Conservation (phyloP, 2,888 invertebrate genomes). For the Spodoptera picta region DNA sequence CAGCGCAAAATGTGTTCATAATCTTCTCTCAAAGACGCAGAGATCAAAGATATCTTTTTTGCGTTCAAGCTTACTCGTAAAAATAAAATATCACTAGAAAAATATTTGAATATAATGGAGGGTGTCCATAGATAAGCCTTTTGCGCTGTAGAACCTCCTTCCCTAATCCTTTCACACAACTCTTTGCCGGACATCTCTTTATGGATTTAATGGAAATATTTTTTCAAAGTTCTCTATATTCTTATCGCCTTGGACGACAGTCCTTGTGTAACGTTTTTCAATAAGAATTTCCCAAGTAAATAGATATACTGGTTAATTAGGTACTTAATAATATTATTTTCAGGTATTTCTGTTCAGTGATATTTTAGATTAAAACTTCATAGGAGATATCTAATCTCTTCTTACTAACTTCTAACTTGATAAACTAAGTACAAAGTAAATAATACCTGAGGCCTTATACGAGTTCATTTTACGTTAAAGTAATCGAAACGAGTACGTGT, state of each 20-base stretch:
- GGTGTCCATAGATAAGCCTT: constrained; percentile 78
- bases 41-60: constrained; percentile 79
- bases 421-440: no score
- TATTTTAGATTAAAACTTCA: no score
- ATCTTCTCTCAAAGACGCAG: constrained; percentile 54
- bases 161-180: constrained; percentile 76
- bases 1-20: constrained; percentile 43
- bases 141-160: constrained; percentile 57
- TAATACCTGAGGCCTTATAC: no score
- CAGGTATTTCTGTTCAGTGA: no score
- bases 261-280: constrained; percentile 7
- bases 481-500: no score
- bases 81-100: constrained; percentile 86
- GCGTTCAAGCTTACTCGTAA: constrained; percentile 63
- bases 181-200: constrained; percentile 81
- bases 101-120: constrained; percentile 81
- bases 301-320: no score
- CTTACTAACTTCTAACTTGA: no score
- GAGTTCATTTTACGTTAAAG: no score
- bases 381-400: no score
- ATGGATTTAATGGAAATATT: constrained; percentile 63
- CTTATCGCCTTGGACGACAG: constrained; percentile 16
- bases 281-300: neutral
- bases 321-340: no score
- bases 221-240: constrained; percentile 34